Base-by-base conservation (phyloP, 1,140 invertebrate genomes). In the Scaptomyza graminum region DNA sequence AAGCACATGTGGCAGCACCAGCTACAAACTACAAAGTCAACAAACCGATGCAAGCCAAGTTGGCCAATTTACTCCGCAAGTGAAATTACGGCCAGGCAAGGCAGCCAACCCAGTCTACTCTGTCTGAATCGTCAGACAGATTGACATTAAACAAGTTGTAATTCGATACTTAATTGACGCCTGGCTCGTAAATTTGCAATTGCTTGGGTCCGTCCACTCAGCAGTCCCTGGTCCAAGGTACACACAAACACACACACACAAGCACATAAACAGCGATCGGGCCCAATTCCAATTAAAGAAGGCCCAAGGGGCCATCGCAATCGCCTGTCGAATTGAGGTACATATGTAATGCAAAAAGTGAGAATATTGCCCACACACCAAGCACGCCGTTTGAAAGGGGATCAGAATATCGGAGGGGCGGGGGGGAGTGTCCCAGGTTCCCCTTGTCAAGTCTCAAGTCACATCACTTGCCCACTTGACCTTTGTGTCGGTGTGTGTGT, bases 91-190 rank as follows among this genome's bases (percentile, higher is more conserved):
- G 57, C 44, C 64, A 22, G 18, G 18, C 18, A 22, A 65, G 56
- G 44, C 64, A 65, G 44, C 46, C 56, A 60, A 16, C 18, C 18
- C 28, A 13, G 75, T 52, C 63, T 51, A 64, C 60, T 69, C 64
- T 62, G 78, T 67, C 64, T 75, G 59, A 63, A 49, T 43, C 55
- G 56, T 52, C 68, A 76, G 83, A 88, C 83, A 88, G 83, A 83
- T 89, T 90, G 89, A 90, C 90, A 91, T 84, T 90, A 91, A 91
- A 90, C 90, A 91, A 91, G 82, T 90, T 91, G 90, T 91, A 91
- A 91, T 91, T 91, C 90, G 90, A 91, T 91, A 91, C 90, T 91
- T 91, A 91, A 91, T 91, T 91, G 90, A 91, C 90, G 87, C 90
- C 87, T 87, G 81, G 82, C 90, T 91, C 90, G 85, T 91, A 91